A percentile compares a stretch with the other conserved stretches of the same genome.
phyloP scores from a whole-genome alignment of 2,113 vertebrate genomes.

The Macquaria australasica region DNA sequence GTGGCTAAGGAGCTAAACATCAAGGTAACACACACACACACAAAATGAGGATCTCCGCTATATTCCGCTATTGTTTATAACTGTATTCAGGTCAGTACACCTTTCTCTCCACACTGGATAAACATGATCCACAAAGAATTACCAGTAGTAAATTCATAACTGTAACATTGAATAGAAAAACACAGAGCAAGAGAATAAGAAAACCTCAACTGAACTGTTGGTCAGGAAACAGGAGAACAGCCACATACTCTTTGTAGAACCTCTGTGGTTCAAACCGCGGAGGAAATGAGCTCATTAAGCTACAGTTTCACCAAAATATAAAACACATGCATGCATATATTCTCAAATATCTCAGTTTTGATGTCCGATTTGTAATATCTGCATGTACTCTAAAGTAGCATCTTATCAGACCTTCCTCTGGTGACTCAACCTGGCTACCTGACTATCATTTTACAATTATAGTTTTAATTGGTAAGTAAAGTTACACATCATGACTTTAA shows the following conservation, averaged over 20 bases:
- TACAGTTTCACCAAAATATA: constrained; percentile 5
- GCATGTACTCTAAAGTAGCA: background rate
- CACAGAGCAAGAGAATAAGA: background rate
- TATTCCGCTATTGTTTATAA: background rate
- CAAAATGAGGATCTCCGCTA: background rate
- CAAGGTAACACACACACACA: constrained; percentile 86
- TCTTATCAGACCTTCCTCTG: background rate
- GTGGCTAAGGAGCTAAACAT: constrained; percentile 95
- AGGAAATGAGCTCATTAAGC: constrained; percentile 26
- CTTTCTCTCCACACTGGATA: background rate
- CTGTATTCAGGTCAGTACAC: background rate
- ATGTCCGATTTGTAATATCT: background rate
- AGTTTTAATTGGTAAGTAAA: background rate
- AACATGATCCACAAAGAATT: background rate
- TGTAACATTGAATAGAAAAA: background rate
- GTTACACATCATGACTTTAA: background rate
- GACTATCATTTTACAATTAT: background rate
- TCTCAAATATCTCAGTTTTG: background rate
- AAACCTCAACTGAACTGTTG: background rate
- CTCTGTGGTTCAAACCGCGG: background rate
- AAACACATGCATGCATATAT: constrained; percentile 9
- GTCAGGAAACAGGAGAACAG: background rate
- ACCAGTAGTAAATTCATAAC: background rate
- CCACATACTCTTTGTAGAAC: background rate
- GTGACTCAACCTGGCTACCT: constrained; percentile 1